These are phyloP conservation scores for Caenorhabditis virilis DNA, from an alignment of 2,888 invertebrate genomes.

Conservation along the genomic window DNA sequence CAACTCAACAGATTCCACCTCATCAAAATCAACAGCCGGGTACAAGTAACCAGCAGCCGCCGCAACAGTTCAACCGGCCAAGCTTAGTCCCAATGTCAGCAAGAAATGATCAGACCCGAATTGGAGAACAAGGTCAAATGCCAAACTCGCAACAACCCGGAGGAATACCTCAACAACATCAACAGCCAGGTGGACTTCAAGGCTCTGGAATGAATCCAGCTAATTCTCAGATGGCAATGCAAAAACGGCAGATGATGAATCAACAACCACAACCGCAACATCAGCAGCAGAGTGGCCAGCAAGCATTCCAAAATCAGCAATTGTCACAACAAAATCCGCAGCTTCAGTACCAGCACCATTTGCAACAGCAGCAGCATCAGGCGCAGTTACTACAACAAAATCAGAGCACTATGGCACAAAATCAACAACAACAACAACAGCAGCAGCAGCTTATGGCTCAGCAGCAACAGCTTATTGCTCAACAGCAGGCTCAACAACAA, in stretches of 20 bases:
- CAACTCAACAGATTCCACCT: background rate
- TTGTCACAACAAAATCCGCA: constrained; percentile 7
- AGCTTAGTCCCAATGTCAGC: constrained; percentile 3
- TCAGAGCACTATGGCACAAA: background rate
- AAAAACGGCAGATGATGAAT: background rate
- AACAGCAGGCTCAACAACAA: constrained; percentile 7
- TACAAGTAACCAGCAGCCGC: constrained; percentile 3
- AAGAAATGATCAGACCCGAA: background rate
- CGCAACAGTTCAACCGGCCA: background rate
- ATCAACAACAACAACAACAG: constrained; percentile 11
- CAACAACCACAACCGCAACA: constrained; percentile 16
- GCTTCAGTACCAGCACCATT: constrained; percentile 10
- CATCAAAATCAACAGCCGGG: constrained; percentile 3
- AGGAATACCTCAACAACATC: constrained; percentile 6
- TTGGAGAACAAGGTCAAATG: constrained; percentile 1
- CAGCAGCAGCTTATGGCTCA: constrained; percentile 3
- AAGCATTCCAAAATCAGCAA: too few relatives aligned
- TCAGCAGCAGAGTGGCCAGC: constrained; percentile 8
- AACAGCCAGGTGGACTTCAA: background rate
- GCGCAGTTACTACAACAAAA: constrained; percentile 7
- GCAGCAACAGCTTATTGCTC: background rate
- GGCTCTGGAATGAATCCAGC: background rate
- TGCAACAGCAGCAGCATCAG: constrained; percentile 19
- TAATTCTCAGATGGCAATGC: background rate
- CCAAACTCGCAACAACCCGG: constrained; percentile 3